Evolutionary conservation across 2,113 vertebrate genomes (phyloP), one percentile per base, ranked within the genome.

Genomic region (Heterotis niloticus): DNA sequence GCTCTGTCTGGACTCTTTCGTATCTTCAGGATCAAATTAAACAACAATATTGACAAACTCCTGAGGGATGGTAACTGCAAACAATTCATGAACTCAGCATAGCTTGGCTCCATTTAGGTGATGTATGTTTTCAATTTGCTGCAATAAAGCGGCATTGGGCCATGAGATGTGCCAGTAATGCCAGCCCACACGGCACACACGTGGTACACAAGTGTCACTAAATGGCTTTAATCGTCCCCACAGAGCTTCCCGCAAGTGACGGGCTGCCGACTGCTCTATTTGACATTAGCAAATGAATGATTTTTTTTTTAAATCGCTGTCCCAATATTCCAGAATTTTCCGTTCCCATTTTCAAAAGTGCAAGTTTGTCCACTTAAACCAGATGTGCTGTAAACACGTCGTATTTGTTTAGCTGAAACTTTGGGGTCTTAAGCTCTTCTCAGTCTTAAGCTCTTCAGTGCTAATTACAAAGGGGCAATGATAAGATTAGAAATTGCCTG

Each of bases 331-430:
- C 34, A 4, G 2, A 10, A 51, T 74, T 57, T 24, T 57, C 13
- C 13, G 57, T 11, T 26, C 7, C 56, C 57, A 2, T 62, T 62
- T 74, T 74, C 4, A 74, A 57, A 51, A 57, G n/a, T 74, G 71
- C 57, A 74, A 26, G 56, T 74, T 57, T 24, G 54, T 74, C 24
- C 52, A 59, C 7, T n/a, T 59, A 51, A 51, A 54, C n/a, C 54
- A 74, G 71, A 23, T 74, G 23, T 28, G 71, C 57, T 59, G 23
- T 59, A 74, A 74, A 74, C 23, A 13, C 26, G 23, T 57, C 57
- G 26, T 51, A 54, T 74, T 89, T 90, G 86, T 90, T 90, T 90
- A 86, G 86, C 86, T 86, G 85, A 87, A 83, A 88, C 83, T 88
- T 87, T 80, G 76, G 86, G 84, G 86, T 88, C 71, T 57, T 10